phyloP scores from a whole-genome alignment of 1,140 invertebrate species.

The Papilio aristodemus region DNA sequence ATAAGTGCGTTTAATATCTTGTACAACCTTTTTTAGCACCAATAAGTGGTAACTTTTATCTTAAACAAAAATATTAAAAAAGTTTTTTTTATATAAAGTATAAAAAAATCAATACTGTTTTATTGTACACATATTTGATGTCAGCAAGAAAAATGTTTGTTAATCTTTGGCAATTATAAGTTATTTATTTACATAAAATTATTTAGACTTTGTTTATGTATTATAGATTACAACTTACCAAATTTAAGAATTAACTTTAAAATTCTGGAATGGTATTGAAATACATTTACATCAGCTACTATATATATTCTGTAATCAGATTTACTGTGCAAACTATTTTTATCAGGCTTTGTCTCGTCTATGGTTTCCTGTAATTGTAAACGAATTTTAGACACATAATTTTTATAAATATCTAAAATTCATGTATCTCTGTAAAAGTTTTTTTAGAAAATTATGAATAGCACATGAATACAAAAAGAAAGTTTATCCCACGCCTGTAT shows the following conservation, averaged over 20 bases:
- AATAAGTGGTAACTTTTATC: neutral
- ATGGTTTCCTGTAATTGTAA: neutral
- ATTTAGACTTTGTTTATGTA: too few species aligned
- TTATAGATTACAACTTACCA: neutral
- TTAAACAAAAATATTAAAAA: neutral
- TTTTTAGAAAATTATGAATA: too few species aligned
- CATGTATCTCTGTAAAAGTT: too few species aligned
- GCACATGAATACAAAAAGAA: too few species aligned
- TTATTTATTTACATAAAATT: too few species aligned
- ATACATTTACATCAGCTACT: constrained; percentile 1
- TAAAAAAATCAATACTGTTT: too few species aligned
- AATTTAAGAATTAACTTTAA: neutral
- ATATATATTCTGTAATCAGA: neutral
- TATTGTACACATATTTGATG: too few species aligned
- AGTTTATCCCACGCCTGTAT: too few species aligned
- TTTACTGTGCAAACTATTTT: neutral
- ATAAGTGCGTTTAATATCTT: neutral
- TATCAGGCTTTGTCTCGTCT: neutral
- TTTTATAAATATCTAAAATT: too few species aligned
- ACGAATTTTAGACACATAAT: too few species aligned
- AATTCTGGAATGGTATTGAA: neutral
- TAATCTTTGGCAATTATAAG: too few species aligned
- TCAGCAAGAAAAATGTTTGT: too few species aligned
- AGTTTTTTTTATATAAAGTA: neutral
- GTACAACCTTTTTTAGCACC: neutral